These are phyloP conservation scores for Pao palembangensis DNA, from an alignment of 2,113 vertebrate species.

Conservation along the genomic window DNA sequence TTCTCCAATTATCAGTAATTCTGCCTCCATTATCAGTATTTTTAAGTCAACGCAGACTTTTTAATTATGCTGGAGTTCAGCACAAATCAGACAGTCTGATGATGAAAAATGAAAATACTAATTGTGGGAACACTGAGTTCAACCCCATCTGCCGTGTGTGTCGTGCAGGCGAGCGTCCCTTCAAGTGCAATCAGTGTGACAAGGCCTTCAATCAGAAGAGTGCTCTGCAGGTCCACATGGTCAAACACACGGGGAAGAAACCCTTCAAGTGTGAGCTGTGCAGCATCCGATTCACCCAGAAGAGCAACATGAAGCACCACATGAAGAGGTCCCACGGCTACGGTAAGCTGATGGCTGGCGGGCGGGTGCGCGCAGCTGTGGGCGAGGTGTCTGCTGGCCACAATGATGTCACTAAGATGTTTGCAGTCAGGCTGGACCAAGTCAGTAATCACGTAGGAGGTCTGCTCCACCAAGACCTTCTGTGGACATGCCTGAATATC, in stretches of 20 bases:
- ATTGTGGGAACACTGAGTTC: neutral
- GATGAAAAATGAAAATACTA: neutral
- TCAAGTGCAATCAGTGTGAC: slow-evolving; percentile 88
- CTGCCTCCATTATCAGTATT: neutral
- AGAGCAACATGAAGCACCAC: slow-evolving; percentile 99
- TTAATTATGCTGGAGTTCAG: neutral
- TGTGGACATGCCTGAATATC: too few species aligned
- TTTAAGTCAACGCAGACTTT: too few species aligned
- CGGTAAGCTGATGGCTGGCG: slow-evolving; percentile 41
- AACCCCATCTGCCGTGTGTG: neutral
- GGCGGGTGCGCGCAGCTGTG: too few species aligned
- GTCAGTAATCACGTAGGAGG: too few species aligned
- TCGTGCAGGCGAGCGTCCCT: slow-evolving; percentile 87
- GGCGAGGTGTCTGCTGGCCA: too few species aligned
- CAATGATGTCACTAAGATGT: too few species aligned
- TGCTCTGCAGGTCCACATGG: slow-evolving; percentile 93
- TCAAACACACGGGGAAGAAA: slow-evolving; percentile 96
- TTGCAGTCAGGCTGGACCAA: too few species aligned
- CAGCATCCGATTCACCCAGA: slow-evolving; percentile 93
- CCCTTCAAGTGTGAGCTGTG: slow-evolving; percentile 93
- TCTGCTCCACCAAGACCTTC: too few species aligned
- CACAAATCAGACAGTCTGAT: neutral
- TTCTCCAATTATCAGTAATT: neutral
- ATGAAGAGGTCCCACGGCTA: slow-evolving; percentile 92
- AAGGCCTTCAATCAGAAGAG: slow-evolving; percentile 99